A percentile compares a stretch with the other conserved stretches of the same genome.
Conservation (phyloP, 2,113 vertebrate species). For the Phyllostomus hastatus region DNA sequence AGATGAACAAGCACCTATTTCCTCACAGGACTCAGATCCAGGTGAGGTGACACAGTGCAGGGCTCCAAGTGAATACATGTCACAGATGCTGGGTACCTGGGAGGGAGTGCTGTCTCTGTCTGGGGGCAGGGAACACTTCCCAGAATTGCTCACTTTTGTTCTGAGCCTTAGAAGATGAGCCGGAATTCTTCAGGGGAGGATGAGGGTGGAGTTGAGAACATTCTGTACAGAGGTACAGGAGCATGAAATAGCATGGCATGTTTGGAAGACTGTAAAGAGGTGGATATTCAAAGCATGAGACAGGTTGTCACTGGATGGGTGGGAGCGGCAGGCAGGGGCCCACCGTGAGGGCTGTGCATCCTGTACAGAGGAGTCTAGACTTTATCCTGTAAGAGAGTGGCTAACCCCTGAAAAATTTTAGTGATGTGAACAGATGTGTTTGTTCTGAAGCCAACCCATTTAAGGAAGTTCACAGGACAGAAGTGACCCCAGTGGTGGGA, state of each 20-base stretch:
- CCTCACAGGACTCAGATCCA: neutral
- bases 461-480: neutral
- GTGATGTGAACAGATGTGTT: neutral
- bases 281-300: neutral
- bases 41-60: neutral
- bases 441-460: neutral
- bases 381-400: neutral
- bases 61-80: neutral
- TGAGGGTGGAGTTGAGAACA: neutral
- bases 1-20: neutral
- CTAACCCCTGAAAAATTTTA: neutral
- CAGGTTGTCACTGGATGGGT: neutral
- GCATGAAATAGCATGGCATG: neutral
- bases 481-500: neutral
- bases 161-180: conserved; percentile 6
- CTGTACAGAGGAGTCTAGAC: neutral
- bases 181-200: conserved; percentile 24
- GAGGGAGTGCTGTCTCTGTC: neutral
- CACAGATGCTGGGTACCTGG: neutral
- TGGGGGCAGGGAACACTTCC: neutral
- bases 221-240: conserved; percentile 28
- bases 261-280: neutral
- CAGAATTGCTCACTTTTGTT: conserved; percentile 13
- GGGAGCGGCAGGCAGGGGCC: neutral
- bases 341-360: neutral